These are phyloP conservation scores for Apamea monoglypha DNA, from an alignment of 2,888 invertebrate genomes.

Conservation along the genomic window DNA sequence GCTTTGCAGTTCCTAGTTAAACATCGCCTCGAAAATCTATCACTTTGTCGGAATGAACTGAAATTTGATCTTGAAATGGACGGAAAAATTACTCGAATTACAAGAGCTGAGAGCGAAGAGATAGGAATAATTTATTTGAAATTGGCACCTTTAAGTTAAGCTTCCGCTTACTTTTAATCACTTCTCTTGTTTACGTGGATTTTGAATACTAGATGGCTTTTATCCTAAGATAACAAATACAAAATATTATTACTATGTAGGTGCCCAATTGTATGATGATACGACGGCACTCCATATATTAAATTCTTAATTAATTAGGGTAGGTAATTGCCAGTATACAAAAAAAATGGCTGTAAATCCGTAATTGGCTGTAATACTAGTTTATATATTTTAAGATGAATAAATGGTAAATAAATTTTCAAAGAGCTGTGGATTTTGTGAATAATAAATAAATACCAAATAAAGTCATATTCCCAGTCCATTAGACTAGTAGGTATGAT, in stretches of 20 bases:
- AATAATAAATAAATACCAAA: no score
- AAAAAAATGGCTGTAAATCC: no score
- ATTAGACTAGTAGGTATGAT: not conserved
- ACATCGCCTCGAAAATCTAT: constrained; percentile 41
- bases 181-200: constrained; percentile 10
- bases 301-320: not conserved
- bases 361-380: no score
- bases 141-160: constrained; percentile 35
- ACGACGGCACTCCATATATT: not conserved
- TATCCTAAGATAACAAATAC: not conserved
- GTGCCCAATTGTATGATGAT: not conserved
- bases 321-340: not conserved
- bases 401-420: no score
- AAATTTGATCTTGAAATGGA: constrained; percentile 41
- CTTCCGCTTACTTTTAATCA: constrained; percentile 25
- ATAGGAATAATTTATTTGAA: constrained; percentile 44
- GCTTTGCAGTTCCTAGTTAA: constrained; percentile 12
- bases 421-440: no score
- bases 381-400: no score
- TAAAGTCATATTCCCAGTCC: not conserved
- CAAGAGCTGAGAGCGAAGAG: constrained; percentile 7
- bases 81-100: constrained; percentile 42
- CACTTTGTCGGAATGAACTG: constrained; percentile 35
- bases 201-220: not conserved
- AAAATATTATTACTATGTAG: not conserved